Percentiles rank a stretch among this genome's conserved stretches.
These are phyloP conservation scores for Hylia prasina DNA, from an alignment of 2,113 vertebrate species.

Conservation along the genomic window DNA sequence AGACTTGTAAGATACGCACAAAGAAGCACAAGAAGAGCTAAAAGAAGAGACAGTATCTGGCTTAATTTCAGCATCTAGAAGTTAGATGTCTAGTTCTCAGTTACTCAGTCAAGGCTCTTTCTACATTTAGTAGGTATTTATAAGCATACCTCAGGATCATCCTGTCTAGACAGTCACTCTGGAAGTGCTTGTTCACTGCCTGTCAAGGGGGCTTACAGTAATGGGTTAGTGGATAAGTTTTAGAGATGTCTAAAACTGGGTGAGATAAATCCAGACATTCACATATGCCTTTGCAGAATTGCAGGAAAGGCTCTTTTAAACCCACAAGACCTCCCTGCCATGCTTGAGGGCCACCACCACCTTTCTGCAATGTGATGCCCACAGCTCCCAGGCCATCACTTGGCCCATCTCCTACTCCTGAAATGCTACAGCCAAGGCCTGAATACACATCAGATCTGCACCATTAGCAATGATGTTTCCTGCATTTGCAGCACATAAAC, in stretches of 20 bases:
- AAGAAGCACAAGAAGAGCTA: background rate
- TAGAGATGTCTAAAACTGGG: background rate
- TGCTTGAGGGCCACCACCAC: background rate
- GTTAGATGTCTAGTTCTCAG: background rate
- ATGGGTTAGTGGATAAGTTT: background rate
- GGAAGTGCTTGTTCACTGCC: background rate
- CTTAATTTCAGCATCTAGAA: background rate
- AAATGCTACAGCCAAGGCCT: background rate
- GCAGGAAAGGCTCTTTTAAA: background rate
- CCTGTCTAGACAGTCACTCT: background rate
- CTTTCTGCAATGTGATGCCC: background rate
- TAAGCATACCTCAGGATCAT: background rate
- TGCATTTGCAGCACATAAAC: constrained; percentile 8
- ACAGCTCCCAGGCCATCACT: background rate
- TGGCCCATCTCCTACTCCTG: background rate
- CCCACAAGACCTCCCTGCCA: background rate
- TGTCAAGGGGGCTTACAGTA: background rate
- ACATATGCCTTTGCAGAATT: background rate
- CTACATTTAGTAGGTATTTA: background rate
- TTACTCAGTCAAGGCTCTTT: background rate
- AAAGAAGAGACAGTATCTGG: background rate
- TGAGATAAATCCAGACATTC: background rate
- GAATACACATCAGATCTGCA: constrained; percentile 10
- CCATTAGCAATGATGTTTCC: constrained; percentile 30
- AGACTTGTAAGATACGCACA: background rate